Conservation (phyloP, 2,797 vertebrate species). For the Loriculus beryllinus region DNA sequence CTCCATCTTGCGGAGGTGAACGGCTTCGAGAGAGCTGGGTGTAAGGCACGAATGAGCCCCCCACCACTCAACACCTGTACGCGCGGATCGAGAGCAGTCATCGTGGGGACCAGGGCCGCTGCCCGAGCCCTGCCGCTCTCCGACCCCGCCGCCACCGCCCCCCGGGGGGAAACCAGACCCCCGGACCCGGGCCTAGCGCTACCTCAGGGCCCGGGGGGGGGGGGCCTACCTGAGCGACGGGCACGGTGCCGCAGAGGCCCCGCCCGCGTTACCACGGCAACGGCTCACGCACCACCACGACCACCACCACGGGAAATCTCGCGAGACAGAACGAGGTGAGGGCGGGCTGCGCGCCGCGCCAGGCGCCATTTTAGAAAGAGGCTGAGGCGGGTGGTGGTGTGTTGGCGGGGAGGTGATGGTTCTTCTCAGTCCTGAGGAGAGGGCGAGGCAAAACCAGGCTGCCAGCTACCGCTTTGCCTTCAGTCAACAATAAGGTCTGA, state of each 20-base stretch:
- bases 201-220: background rate
- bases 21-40: background rate
- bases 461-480: fast-evolving
- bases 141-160: background rate
- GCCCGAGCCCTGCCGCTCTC: background rate
- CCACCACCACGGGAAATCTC: background rate
- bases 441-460: fast-evolving
- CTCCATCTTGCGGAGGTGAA: background rate
- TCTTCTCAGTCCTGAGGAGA: fast-evolving
- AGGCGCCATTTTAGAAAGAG: background rate
- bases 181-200: background rate
- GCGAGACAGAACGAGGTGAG: background rate
- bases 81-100: background rate
- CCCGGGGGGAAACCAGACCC: background rate
- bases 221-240: background rate
- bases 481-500: background rate
- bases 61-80: background rate
- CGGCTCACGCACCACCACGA: background rate
- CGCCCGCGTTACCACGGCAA: slow-evolving; percentile 2
- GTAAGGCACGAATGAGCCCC: background rate
- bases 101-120: no score
- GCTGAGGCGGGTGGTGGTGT: background rate
- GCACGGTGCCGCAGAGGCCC: background rate
- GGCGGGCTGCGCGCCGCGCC: background rate
- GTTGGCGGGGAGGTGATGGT: background rate